Evolutionary conservation across 1,140 invertebrate genomes (phyloP), one percentile per base, ranked within the genome.

Genomic region (Musca vetustissima): DNA sequence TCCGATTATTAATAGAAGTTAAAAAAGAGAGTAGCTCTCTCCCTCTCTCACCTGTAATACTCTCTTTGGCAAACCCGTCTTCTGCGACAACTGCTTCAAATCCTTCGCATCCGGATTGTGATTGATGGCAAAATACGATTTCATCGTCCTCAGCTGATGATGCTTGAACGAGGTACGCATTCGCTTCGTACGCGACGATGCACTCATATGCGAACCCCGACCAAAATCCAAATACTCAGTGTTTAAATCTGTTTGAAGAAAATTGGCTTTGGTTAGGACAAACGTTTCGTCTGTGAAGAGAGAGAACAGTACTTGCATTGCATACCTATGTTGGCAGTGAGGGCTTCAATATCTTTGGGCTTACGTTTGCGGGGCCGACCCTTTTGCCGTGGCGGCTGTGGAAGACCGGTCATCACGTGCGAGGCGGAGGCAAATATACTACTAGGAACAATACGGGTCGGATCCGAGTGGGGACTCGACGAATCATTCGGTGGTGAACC

Each of bases 71-170:
- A 99, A 88, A 65, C 96, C 96, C 64, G 98, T 99, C 88, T 99
- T 99, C 86, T 97, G 95, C 57, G 96, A 96, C 72, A 99, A 88
- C 82, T 98, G 94, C 83, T 98, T 98, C 55, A 99, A 86, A 85
- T 98, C 97, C 86, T 98, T 98, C 68, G 97, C 94, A 84, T 99
- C 96, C 0, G 97, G 97, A 87, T 99, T 99, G 85, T 98, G 97
- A 87, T 99, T 99, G 83, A 98, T 92, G 70, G 94, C 91, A 85
- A 99, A 99, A 85, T 99, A 99, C 71, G 93, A 94, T 86, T 99
- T 99, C 96, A 99, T 99, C 70, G 96, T 97, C 70, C 96, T 86
- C 59, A 99, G 88, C 85, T 98, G 97, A 84, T 98, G 95, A 84
- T 98, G 96, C 84, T 98, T 98, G 85, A 98, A 98, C 78, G 95